Conservation (phyloP, 1,140 invertebrate genomes). For the Drosophila bocki region DNA sequence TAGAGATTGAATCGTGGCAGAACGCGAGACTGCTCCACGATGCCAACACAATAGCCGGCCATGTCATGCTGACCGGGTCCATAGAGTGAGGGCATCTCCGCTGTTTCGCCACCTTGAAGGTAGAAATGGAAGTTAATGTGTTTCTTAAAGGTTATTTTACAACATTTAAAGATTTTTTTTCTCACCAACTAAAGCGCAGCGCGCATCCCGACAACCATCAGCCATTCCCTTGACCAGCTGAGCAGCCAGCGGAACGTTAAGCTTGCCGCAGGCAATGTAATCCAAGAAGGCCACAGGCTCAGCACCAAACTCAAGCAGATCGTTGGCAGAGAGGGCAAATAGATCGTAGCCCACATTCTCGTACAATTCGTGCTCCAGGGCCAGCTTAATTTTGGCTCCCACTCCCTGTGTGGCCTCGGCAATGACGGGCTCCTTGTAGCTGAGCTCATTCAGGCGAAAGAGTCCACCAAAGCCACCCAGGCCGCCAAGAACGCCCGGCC, state of each 20-base stretch:
- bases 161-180: not conserved
- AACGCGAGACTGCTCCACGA: slow-evolving; percentile 90
- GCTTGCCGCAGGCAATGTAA: slow-evolving; percentile 96
- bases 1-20: slow-evolving; percentile 90
- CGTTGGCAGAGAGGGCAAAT: slow-evolving; percentile 99
- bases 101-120: slow-evolving; percentile 94
- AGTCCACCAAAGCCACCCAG: slow-evolving; percentile 97
- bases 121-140: not conserved
- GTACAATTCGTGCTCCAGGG: slow-evolving; percentile 91
- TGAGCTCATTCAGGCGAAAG: slow-evolving; percentile 91
- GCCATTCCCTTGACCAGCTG: slow-evolving; percentile 94
- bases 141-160: too few species aligned
- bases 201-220: slow-evolving; percentile 93
- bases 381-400: slow-evolving; percentile 96
- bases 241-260: slow-evolving; percentile 91
- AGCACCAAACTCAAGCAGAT: slow-evolving; percentile 96
- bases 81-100: slow-evolving; percentile 98
- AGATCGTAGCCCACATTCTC: slow-evolving; percentile 96
- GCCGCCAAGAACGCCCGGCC: slow-evolving; percentile 90
- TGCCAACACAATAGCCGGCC: slow-evolving; percentile 97
- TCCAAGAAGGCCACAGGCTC: slow-evolving; percentile 98
- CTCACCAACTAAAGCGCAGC: slow-evolving; percentile 95
- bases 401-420: slow-evolving; percentile 97
- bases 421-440: slow-evolving; percentile 91
- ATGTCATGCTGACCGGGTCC: slow-evolving; percentile 93